These are phyloP conservation scores for Xenopus tropicalis DNA, from an alignment of 2,113 vertebrate genomes.

Conservation along the genomic window DNA sequence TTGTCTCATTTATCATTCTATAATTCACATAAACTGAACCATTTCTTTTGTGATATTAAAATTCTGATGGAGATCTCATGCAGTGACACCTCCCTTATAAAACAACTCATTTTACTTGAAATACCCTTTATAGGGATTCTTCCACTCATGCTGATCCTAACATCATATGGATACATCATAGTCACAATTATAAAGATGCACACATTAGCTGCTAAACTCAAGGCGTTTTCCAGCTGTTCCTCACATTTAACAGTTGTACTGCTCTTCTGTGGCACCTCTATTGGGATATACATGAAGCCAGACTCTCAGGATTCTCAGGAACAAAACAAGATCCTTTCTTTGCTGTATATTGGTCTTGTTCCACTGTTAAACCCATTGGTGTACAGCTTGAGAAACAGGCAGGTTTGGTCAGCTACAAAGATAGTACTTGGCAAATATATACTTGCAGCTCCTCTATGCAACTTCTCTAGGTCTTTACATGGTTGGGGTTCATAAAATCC, in stretches of 20 bases:
- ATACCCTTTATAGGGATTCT: slow-evolving; percentile 2
- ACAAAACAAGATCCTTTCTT: neutral
- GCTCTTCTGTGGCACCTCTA: neutral
- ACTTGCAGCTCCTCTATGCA: too few species aligned
- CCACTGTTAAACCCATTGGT: slow-evolving; percentile 29
- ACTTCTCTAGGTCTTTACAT: too few species aligned
- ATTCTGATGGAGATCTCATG: too few species aligned
- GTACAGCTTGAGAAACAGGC: slow-evolving; percentile 23
- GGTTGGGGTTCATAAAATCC: too few species aligned
- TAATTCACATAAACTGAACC: neutral
- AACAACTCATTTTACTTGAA: slow-evolving; percentile 7
- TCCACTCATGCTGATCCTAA: slow-evolving; percentile 28
- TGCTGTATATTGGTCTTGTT: slow-evolving; percentile 11
- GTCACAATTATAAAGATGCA: neutral
- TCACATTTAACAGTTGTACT: neutral
- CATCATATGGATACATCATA: neutral
- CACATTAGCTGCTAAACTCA: neutral
- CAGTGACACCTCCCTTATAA: neutral
- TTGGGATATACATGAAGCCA: neutral
- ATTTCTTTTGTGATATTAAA: too few species aligned
- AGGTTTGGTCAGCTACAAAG: neutral
- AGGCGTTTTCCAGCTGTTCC: neutral
- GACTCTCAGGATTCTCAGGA: neutral
- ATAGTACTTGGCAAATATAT: too few species aligned
- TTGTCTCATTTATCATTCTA: neutral